These are phyloP conservation scores for Telmatherina bonti DNA, from an alignment of 2,797 vertebrate genomes.

Conservation along the genomic window DNA sequence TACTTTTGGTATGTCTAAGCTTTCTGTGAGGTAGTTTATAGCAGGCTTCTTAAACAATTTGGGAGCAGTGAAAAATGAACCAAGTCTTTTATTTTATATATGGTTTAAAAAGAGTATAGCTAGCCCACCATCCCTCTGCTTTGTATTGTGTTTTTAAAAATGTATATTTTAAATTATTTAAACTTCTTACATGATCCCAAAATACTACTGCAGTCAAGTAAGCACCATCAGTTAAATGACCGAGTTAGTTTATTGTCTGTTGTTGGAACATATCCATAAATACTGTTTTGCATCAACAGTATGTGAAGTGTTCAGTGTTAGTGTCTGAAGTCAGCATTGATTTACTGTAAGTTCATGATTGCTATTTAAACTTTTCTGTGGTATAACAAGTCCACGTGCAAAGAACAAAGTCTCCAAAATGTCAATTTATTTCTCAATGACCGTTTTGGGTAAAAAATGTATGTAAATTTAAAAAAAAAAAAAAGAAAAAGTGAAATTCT, in stretches of 20 bases:
- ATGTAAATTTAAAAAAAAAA: not conserved
- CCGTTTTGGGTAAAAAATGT: not conserved
- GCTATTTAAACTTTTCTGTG: not conserved
- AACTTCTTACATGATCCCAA: not conserved
- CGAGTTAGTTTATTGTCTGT: constrained; percentile 7
- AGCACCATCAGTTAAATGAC: constrained; percentile 10
- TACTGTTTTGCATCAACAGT: constrained; percentile 10
- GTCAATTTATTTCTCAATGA: not conserved
- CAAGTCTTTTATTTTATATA: constrained; percentile 4
- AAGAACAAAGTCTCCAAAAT: not conserved
- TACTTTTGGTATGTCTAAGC: not conserved
- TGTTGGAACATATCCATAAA: not conserved
- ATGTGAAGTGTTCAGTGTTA: not conserved
- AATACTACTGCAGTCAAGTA: constrained; percentile 20
- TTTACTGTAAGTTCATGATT: constrained; percentile 3
- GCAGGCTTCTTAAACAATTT: constrained; percentile 17
- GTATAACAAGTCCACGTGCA: not conserved
- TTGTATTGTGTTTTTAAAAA: no score
- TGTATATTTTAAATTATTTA: not conserved
- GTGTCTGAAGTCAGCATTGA: not conserved
- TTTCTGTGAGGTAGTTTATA: constrained; percentile 6
- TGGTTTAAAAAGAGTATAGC: not conserved
- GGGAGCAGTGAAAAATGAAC: constrained; percentile 11
- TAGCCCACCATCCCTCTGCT: not conserved
- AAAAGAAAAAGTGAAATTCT: no score